A percentile compares a stretch with the other conserved stretches of the same genome.
These are phyloP conservation scores for Cercopithecus mona DNA, from an alignment of 2,113 vertebrate genomes.

Conservation along the genomic window DNA sequence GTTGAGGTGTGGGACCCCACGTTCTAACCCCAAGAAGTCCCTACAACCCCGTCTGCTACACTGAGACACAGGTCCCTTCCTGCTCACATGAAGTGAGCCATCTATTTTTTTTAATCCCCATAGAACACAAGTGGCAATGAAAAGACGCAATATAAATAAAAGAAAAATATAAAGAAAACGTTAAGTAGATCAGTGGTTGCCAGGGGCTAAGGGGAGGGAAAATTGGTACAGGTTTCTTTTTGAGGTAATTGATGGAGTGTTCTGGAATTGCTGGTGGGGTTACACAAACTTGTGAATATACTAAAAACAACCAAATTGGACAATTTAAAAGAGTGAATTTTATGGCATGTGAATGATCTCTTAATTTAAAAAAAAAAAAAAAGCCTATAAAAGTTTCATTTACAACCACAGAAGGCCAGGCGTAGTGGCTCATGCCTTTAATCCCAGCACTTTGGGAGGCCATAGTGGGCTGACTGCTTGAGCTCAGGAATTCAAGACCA, in stretches of 20 bases:
- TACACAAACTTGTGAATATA: not conserved
- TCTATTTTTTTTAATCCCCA: not conserved
- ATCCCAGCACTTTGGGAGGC: not conserved
- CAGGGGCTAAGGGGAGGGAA: not conserved
- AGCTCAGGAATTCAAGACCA: not conserved
- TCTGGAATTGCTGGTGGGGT: not conserved
- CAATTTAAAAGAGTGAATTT: not conserved
- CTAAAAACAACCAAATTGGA: not conserved
- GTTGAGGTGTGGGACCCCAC: accelerated
- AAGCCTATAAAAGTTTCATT: too few relatives aligned
- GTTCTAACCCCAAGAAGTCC: not conserved
- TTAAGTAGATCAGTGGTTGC: not conserved
- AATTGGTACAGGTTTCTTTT: not conserved
- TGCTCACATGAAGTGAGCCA: not conserved
- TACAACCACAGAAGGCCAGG: not conserved
- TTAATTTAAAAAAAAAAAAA: too few relatives aligned
- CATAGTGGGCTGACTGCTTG: not conserved
- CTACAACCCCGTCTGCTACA: not conserved
- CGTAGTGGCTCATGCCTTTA: not conserved
- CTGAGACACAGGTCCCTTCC: not conserved
- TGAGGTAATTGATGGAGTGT: not conserved
- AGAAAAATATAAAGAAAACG: not conserved
- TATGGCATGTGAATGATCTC: not conserved
- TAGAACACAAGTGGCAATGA: not conserved
- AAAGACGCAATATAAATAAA: not conserved